phyloP scores from a whole-genome alignment of 2,797 vertebrate genomes.

The Erpetoichthys calabaricus region DNA sequence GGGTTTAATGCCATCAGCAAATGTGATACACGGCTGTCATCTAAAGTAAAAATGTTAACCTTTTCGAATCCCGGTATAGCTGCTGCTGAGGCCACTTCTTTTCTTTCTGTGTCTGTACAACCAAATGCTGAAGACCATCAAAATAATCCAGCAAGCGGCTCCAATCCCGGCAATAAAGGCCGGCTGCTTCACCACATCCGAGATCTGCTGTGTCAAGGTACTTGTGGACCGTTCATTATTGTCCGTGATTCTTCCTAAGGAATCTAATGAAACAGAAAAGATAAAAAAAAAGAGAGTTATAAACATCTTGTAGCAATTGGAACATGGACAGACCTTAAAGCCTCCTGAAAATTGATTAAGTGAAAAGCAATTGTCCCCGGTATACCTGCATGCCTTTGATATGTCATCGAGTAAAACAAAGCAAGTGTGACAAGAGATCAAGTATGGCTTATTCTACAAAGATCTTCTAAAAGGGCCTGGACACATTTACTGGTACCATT shows the following conservation, averaged over 20 bases:
- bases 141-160: constrained; percentile 92
- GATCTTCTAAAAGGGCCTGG: too few species aligned
- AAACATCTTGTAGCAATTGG: background rate
- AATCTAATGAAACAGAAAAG: constrained; percentile 27
- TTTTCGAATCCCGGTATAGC: constrained; percentile 92
- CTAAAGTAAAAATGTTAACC: constrained; percentile 42
- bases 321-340: background rate
- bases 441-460: too few species aligned
- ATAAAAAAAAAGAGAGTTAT: background rate
- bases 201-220: constrained; percentile 88
- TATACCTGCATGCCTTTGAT: too few species aligned
- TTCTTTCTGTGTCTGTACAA: constrained; percentile 91
- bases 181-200: constrained; percentile 89
- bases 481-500: too few species aligned
- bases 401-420: too few species aligned
- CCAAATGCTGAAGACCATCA: constrained; percentile 98
- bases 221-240: constrained; percentile 29
- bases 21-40: too few species aligned
- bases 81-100: constrained; percentile 77
- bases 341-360: too few species aligned
- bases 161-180: constrained; percentile 97
- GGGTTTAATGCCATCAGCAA: too few species aligned
- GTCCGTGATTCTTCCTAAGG: constrained; percentile 43
- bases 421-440: too few species aligned
- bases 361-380: too few species aligned